A percentile compares a stretch with the other conserved stretches of the same genome.
Conservation (phyloP, 2,888 invertebrate genomes). For the Boloria euphrosyne region DNA sequence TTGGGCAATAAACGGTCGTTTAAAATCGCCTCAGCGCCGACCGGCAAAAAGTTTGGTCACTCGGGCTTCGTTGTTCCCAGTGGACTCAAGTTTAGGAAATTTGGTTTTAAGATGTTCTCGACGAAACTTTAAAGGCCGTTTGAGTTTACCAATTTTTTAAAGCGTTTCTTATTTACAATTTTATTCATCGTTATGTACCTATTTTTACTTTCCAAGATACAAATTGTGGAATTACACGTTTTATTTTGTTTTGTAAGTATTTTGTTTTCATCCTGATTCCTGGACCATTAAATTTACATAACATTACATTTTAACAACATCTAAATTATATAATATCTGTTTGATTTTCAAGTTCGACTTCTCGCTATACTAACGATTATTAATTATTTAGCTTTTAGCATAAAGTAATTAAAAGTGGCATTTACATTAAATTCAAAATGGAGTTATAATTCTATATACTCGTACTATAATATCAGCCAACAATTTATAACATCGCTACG, state of each 20-base stretch:
- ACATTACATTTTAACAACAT: too few relatives aligned
- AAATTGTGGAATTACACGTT: background rate
- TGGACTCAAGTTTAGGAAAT: conserved; percentile 44
- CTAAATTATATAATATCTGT: too few relatives aligned
- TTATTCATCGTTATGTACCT: background rate
- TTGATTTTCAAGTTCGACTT: too few relatives aligned
- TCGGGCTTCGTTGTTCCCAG: conserved; percentile 37
- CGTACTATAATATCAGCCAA: too few relatives aligned
- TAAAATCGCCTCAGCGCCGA: conserved; percentile 58
- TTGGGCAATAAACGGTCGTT: conserved; percentile 46
- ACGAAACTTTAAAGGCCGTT: conserved; percentile 22
- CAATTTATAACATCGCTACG: too few relatives aligned
- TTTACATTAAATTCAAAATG: too few relatives aligned
- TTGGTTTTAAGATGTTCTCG: conserved; percentile 49
- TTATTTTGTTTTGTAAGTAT: background rate
- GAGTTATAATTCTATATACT: too few relatives aligned
- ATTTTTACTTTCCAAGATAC: background rate
- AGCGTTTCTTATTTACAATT: conserved; percentile 12
- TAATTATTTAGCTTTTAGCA: too few relatives aligned
- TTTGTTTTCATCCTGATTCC: too few relatives aligned
- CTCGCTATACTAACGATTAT: too few relatives aligned
- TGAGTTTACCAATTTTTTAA: conserved; percentile 15
- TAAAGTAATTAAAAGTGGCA: too few relatives aligned
- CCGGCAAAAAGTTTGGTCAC: conserved; percentile 53
- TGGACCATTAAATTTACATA: too few relatives aligned